Evolutionary conservation across 2,113 vertebrate species (phyloP).

Genomic region (Entomyzon cyanotis): DNA sequence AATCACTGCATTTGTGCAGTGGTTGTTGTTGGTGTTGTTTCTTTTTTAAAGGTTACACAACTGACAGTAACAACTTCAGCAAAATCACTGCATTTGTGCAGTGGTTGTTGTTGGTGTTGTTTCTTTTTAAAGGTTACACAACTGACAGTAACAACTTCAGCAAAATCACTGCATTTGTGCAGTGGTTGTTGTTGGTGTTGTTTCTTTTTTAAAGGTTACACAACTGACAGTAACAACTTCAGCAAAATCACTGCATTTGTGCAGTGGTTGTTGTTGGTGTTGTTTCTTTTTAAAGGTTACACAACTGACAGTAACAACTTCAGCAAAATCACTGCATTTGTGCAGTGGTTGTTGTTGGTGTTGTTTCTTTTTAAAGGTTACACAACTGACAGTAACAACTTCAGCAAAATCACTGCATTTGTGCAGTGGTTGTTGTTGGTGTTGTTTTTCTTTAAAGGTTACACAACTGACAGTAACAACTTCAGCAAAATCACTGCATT

Average conservation of each 20-base stretch:
- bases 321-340: too few species aligned
- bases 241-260: too few species aligned
- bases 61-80: neutral
- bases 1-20: too few species aligned
- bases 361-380: neutral
- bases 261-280: neutral
- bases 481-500: neutral
- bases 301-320: conserved; percentile 11
- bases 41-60: neutral
- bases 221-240: neutral
- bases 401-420: neutral
- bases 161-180: too few species aligned
- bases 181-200: neutral
- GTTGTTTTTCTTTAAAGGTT: neutral
- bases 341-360: neutral
- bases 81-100: too few species aligned
- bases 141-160: neutral
- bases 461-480: conserved; percentile 11
- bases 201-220: neutral
- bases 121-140: neutral
- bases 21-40: neutral
- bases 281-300: neutral
- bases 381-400: conserved; percentile 10
- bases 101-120: neutral
- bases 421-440: neutral